These are phyloP conservation scores for Leptopilina drosophilae DNA, from an alignment of 2,888 invertebrate species.

Conservation along the genomic window DNA sequence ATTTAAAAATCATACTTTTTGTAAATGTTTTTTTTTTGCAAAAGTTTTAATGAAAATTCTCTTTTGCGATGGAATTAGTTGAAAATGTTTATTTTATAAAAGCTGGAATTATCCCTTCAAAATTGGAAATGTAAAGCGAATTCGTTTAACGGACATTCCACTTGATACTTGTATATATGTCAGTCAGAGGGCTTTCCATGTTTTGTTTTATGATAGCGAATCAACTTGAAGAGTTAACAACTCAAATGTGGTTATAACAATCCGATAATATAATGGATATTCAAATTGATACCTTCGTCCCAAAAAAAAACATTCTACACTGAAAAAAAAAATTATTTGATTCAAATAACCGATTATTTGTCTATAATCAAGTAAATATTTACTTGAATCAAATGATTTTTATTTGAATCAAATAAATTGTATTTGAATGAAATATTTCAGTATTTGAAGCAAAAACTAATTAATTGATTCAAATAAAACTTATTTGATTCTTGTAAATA, in stretches of 20 bases:
- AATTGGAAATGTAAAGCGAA: neutral
- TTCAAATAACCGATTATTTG: too few species aligned
- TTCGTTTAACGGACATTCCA: slow-evolving; percentile 1
- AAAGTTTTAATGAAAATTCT: slow-evolving; percentile 1
- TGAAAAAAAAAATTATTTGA: too few species aligned
- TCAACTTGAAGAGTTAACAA: slow-evolving; percentile 18
- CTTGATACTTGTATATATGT: neutral
- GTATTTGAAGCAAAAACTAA: too few species aligned
- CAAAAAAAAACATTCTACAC: too few species aligned
- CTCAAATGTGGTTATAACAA: neutral
- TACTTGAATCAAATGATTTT: too few species aligned
- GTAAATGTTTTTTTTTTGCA: neutral
- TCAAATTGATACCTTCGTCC: too few species aligned
- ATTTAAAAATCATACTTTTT: neutral
- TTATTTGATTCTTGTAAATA: too few species aligned
- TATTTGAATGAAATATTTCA: too few species aligned
- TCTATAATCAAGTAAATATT: too few species aligned
- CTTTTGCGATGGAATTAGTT: slow-evolving; percentile 19
- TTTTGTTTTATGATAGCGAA: slow-evolving; percentile 5
- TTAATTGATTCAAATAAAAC: too few species aligned
- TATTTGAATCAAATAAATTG: too few species aligned
- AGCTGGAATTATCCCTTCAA: slow-evolving; percentile 6
- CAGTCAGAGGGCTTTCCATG: slow-evolving; percentile 9
- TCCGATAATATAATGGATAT: neutral
- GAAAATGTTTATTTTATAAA: slow-evolving; percentile 29